Evolutionary conservation across 1,140 invertebrate species (phyloP).

Genomic region (Physella acuta): DNA sequence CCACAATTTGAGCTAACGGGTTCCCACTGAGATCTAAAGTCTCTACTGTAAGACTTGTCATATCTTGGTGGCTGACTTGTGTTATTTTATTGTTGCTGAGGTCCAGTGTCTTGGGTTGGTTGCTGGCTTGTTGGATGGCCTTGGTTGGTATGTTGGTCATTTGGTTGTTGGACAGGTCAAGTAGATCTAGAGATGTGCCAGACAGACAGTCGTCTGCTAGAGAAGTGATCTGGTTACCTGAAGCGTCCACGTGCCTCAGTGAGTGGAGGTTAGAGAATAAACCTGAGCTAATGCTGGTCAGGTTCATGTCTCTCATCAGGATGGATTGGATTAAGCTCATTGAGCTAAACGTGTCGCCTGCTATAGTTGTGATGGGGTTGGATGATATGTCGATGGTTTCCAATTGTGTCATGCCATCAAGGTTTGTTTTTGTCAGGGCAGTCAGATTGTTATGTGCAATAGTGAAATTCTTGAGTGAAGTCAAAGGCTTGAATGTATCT

Average conservation of each 20-base stretch:
- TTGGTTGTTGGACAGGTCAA: slow-evolving; percentile 38
- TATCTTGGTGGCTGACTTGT: not conserved
- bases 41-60: slow-evolving; percentile 5
- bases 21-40: slow-evolving; percentile 25
- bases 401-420: slow-evolving; percentile 37
- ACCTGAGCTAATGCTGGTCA: slow-evolving; percentile 26
- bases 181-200: slow-evolving; percentile 29
- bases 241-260: slow-evolving; percentile 31
- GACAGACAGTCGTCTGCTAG: slow-evolving; percentile 31
- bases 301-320: slow-evolving; percentile 30
- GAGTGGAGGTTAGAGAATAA: slow-evolving; percentile 32
- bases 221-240: slow-evolving; percentile 25
- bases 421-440: slow-evolving; percentile 25
- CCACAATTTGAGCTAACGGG: not conserved
- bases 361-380: slow-evolving; percentile 32
- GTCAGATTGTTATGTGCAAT: slow-evolving; percentile 33
- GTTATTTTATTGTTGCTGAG: slow-evolving; percentile 22
- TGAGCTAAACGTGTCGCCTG: slow-evolving; percentile 27
- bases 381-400: slow-evolving; percentile 30
- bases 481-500: slow-evolving; percentile 25
- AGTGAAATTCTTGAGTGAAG: slow-evolving; percentile 26
- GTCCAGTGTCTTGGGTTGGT: slow-evolving; percentile 20
- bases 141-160: slow-evolving; percentile 33
- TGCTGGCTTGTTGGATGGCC: slow-evolving; percentile 7
- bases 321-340: slow-evolving; percentile 29